Percentiles rank a stretch among this genome's conserved stretches.
These are phyloP conservation scores for Gymnothorax reevesii DNA, from an alignment of 2,797 vertebrate genomes.

Conservation along the genomic window DNA sequence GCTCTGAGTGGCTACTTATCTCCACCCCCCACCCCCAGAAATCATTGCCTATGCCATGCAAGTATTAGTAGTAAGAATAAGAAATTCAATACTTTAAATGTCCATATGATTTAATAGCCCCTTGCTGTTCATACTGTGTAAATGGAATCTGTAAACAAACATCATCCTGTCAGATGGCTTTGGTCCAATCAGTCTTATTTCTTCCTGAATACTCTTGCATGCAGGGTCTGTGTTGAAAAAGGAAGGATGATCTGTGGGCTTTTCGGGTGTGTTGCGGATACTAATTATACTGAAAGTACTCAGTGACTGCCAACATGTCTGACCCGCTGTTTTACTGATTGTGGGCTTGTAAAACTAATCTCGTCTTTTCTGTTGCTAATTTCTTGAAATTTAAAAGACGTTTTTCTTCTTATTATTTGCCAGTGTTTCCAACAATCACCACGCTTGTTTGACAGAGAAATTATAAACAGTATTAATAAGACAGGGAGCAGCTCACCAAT, in stretches of 20 bases:
- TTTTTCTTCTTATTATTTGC: background rate
- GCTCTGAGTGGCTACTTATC: background rate
- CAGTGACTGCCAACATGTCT: background rate
- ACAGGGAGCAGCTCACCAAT: background rate
- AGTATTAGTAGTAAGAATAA: background rate
- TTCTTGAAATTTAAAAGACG: background rate
- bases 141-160: background rate
- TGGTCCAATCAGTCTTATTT: background rate
- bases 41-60: background rate
- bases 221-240: background rate
- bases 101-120: background rate
- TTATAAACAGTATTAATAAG: background rate
- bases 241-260: background rate
- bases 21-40: too few species aligned
- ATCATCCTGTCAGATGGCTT: background rate
- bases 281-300: background rate
- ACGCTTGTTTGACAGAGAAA: background rate
- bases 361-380: background rate
- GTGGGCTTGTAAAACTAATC: background rate
- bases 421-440: background rate
- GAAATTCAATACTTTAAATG: background rate
- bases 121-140: background rate
- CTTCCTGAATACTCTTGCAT: background rate
- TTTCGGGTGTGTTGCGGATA: background rate
- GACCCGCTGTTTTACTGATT: background rate